Conservation (phyloP, 2,797 vertebrate species). For the Cirrhinus mrigala region DNA sequence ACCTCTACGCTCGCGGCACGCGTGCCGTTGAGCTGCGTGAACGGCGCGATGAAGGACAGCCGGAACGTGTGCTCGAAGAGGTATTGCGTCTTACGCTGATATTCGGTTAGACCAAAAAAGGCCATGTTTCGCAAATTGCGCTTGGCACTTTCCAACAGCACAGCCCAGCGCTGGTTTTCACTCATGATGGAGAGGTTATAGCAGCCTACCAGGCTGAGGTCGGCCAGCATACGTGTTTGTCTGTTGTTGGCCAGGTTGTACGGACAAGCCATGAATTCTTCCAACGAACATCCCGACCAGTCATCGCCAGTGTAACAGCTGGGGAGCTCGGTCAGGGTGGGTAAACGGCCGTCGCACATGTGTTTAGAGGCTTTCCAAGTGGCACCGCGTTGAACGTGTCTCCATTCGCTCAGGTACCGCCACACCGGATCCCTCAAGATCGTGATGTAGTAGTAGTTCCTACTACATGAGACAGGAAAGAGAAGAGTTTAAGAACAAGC, state of each 20-base stretch:
- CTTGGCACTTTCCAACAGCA: constrained; percentile 94
- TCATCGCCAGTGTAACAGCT: constrained; percentile 94
- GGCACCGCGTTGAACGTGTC: constrained; percentile 94
- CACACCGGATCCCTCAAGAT: constrained; percentile 95
- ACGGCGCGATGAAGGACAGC: constrained; percentile 93
- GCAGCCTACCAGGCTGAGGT: constrained; percentile 96
- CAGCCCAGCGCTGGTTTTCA: constrained; percentile 88
- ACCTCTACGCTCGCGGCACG: constrained; percentile 92
- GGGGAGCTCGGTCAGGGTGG: constrained; percentile 91
- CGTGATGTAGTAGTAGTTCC: constrained; percentile 98
- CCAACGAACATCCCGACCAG: constrained; percentile 94
- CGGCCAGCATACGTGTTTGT: constrained; percentile 96
- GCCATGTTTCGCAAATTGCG: constrained; percentile 94
- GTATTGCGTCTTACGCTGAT: constrained; percentile 97
- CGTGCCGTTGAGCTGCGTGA: constrained; percentile 96
- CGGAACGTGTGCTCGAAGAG: constrained; percentile 96
- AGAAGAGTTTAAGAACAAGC: not conserved
- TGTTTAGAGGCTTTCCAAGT: constrained; percentile 97
- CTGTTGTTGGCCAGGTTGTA: constrained; percentile 97
- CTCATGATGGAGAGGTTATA: constrained; percentile 94
- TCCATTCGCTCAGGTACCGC: constrained; percentile 95
- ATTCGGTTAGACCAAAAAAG: constrained; percentile 96
- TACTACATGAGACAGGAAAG: constrained; percentile 63
- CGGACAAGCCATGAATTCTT: constrained; percentile 96
- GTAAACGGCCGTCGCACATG: constrained; percentile 91